phyloP scores from a whole-genome alignment of 1,140 invertebrate genomes.

The Ectropis grisescens region DNA sequence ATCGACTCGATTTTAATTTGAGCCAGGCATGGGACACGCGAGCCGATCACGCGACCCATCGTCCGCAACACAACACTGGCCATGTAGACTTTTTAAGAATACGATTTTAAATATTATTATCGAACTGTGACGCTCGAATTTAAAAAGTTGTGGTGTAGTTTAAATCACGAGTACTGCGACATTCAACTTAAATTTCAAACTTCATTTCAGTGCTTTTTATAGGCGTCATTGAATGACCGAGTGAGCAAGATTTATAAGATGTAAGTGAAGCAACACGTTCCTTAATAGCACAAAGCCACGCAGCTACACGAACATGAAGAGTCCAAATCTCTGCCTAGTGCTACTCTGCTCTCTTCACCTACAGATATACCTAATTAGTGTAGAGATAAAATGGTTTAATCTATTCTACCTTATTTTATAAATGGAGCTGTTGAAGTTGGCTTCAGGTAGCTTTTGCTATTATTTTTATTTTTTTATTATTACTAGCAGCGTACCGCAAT shows the following conservation, averaged over 20 bases:
- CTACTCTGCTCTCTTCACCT: no score
- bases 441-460: no score
- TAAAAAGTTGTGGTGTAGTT: no score
- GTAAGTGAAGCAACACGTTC: not conserved
- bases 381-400: no score
- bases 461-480: no score
- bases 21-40: conserved; percentile 52
- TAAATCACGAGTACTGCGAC: conserved; percentile 4
- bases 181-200: conserved; percentile 12
- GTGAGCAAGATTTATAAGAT: not conserved
- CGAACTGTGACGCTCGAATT: no score
- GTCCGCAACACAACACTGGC: conserved; percentile 19
- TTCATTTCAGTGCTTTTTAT: conserved; percentile 1
- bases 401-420: no score
- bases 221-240: not conserved
- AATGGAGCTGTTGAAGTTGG: no score
- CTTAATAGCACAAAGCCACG: not conserved
- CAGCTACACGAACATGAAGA: no score
- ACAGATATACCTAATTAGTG: no score
- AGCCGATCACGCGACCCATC: conserved; percentile 45
- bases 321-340: no score
- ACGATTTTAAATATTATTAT: conserved; percentile 37
- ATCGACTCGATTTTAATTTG: conserved; percentile 57
- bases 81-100: conserved; percentile 28
- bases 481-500: no score